Conservation (phyloP, 1,140 invertebrate genomes). For the Cataglyphis hispanica region DNA sequence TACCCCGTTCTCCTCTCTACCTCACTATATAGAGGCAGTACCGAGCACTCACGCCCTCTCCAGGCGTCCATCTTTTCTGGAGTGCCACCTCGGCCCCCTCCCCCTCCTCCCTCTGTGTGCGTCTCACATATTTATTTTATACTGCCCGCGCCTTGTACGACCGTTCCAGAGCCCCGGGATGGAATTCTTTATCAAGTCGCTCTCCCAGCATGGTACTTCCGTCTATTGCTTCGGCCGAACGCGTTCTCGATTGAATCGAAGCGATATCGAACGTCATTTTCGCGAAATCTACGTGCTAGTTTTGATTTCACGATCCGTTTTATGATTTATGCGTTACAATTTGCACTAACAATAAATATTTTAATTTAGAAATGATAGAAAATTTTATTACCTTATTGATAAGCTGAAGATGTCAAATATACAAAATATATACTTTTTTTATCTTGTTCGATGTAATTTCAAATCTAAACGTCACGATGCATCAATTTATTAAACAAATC, state of each 20-base stretch:
- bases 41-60: conserved; percentile 60
- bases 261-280: conserved; percentile 60
- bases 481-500: not conserved
- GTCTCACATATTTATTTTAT: conserved; percentile 81
- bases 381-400: not conserved
- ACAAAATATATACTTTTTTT: not conserved
- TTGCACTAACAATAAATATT: too few relatives aligned
- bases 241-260: conserved; percentile 62
- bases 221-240: conserved; percentile 67
- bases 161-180: conserved; percentile 57
- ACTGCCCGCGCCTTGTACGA: conserved; percentile 72
- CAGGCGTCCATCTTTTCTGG: conserved; percentile 41
- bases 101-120: not conserved
- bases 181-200: conserved; percentile 77
- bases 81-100: conserved; percentile 29
- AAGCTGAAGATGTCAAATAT: not conserved
- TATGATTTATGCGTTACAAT: not conserved
- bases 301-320: conserved; percentile 22
- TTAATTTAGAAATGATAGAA: too few relatives aligned
- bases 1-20: conserved; percentile 49
- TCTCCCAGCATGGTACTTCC: conserved; percentile 59
- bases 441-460: not conserved
- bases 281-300: not conserved
- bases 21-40: conserved; percentile 35
- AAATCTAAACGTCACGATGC: not conserved